Conservation (phyloP, 2,113 vertebrate genomes). For the Meriones unguiculatus region DNA sequence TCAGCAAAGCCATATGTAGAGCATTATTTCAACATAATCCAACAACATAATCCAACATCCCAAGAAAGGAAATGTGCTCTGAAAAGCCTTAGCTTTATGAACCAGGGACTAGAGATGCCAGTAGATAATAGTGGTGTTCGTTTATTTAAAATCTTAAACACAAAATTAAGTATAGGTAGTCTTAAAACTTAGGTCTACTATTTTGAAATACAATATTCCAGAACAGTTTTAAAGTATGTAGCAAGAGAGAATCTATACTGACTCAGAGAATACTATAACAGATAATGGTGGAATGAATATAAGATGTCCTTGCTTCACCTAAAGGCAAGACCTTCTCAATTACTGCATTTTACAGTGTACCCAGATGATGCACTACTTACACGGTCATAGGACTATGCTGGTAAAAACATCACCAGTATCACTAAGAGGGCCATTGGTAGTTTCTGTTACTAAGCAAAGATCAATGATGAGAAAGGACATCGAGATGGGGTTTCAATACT, state of each 20-base stretch:
- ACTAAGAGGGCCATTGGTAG: neutral
- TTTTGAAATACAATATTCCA: neutral
- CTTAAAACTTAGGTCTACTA: neutral
- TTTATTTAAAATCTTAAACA: neutral
- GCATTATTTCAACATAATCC: neutral
- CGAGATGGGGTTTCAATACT: neutral
- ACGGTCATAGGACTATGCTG: neutral
- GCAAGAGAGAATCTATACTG: neutral
- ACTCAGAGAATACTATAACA: neutral
- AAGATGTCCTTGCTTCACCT: neutral
- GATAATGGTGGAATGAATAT: neutral
- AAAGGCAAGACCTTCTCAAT: neutral
- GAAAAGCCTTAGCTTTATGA: no score
- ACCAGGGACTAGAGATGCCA: neutral
- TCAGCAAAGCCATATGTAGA: neutral
- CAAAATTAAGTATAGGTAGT: neutral
- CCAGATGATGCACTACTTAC: neutral
- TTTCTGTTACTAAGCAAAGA: neutral
- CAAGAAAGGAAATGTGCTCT: neutral
- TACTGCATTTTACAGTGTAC: neutral
- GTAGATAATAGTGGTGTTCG: neutral
- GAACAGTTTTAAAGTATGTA: neutral
- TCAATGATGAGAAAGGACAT: neutral
- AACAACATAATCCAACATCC: neutral
- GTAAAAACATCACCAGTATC: neutral